Conservation (phyloP, 2,113 vertebrate species). For the Gallinago media region DNA sequence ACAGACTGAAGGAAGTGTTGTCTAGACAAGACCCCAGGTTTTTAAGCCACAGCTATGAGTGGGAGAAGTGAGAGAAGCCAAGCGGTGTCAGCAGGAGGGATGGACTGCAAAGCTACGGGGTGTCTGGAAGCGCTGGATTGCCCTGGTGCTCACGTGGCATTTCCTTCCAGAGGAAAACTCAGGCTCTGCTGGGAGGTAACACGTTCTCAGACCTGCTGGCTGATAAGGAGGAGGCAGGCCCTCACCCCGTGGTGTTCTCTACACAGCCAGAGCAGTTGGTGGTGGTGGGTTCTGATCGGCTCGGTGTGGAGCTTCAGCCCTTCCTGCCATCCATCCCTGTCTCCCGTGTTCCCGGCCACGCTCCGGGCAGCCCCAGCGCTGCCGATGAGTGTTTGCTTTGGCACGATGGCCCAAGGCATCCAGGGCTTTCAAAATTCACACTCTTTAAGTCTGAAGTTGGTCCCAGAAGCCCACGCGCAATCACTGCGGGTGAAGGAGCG, state of each 20-base stretch:
- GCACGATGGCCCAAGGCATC: neutral
- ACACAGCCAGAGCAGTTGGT: neutral
- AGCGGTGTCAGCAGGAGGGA: neutral
- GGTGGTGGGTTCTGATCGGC: rapidly evolving
- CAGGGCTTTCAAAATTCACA: neutral
- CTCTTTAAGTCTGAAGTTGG: neutral
- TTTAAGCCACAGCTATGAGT: neutral
- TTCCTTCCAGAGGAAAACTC: neutral
- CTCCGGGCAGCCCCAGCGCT: neutral
- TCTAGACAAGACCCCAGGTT: constrained; percentile 19
- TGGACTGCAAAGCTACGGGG: neutral
- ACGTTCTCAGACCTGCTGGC: rapidly evolving
- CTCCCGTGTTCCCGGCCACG: rapidly evolving
- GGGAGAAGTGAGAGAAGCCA: neutral
- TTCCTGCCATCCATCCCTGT: neutral
- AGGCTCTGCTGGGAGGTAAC: neutral
- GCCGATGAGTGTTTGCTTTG: neutral
- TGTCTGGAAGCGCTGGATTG: neutral
- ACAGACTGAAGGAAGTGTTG: constrained; percentile 5
- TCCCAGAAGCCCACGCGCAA: neutral
- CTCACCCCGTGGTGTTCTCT: neutral
- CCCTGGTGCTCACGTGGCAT: neutral
- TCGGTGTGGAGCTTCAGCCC: rapidly evolving
- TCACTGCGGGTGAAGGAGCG: neutral
- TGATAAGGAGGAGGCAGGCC: neutral